Evolutionary conservation across 2,113 vertebrate species (phyloP).

Genomic region (Dissostichus mawsoni): DNA sequence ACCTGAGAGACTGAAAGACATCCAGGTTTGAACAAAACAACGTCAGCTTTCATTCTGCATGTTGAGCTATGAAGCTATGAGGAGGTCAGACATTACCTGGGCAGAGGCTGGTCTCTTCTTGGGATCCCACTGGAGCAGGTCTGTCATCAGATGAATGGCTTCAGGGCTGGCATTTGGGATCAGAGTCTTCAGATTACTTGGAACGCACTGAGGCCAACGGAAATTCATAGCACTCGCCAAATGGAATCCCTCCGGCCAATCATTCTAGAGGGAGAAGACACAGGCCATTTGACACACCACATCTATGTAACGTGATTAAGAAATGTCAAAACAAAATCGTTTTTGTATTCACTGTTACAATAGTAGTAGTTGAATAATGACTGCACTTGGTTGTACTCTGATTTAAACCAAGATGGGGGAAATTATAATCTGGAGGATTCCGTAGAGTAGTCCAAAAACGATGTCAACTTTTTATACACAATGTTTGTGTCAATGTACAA

Average conservation of each 20-base stretch:
- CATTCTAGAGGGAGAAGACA: slow-evolving; percentile 82
- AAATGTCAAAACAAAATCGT: neutral
- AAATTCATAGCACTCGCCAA: slow-evolving; percentile 95
- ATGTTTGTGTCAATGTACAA: neutral
- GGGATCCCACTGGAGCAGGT: slow-evolving; percentile 95
- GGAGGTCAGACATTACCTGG: slow-evolving; percentile 83
- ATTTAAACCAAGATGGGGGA: too few relatives aligned
- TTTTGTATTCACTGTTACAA: neutral
- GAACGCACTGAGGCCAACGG: slow-evolving; percentile 95
- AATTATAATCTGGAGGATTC: too few relatives aligned
- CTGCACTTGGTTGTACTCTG: too few relatives aligned
- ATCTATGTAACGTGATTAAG: neutral
- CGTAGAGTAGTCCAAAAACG: too few relatives aligned
- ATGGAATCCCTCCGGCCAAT: slow-evolving; percentile 96
- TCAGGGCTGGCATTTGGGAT: slow-evolving; percentile 96
- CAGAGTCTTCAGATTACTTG: slow-evolving; percentile 93
- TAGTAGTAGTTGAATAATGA: neutral
- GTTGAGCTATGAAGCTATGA: neutral
- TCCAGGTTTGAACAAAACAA: neutral
- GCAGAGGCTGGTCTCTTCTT: slow-evolving; percentile 95
- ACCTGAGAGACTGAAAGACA: slow-evolving; percentile 88
- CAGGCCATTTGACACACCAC: neutral
- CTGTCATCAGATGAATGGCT: slow-evolving; percentile 93
- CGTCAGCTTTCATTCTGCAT: neutral
- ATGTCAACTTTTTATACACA: too few relatives aligned